Evolutionary conservation across 2,797 vertebrate species (phyloP).

Genomic region (Fundulus diaphanus): DNA sequence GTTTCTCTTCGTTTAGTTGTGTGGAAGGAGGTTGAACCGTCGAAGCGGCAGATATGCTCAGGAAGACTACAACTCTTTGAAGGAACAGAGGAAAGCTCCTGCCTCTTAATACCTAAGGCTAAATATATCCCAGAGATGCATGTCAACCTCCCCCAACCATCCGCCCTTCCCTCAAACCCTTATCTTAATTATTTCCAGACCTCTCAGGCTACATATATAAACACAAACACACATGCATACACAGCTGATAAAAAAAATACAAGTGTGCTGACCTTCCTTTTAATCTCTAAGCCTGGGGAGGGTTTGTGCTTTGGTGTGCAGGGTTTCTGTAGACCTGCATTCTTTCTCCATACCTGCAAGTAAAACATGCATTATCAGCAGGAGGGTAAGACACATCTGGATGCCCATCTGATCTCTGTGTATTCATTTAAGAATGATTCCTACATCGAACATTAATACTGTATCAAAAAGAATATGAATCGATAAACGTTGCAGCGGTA

Average conservation of each 20-base stretch:
- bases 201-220: slow-evolving; percentile 37
- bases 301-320: background rate
- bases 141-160: slow-evolving; percentile 43
- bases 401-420: background rate
- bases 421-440: background rate
- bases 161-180: slow-evolving; percentile 54
- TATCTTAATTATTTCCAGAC: slow-evolving; percentile 79
- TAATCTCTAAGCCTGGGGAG: slow-evolving; percentile 28
- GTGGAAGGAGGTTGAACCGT: slow-evolving; percentile 8
- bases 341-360: background rate
- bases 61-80: background rate
- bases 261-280: slow-evolving; percentile 49
- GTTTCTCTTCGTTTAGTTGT: slow-evolving; percentile 2
- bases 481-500: too few species aligned
- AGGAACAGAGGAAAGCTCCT: slow-evolving; percentile 39
- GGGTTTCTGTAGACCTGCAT: background rate
- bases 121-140: slow-evolving; percentile 67
- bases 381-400: background rate
- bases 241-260: slow-evolving; percentile 47
- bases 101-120: slow-evolving; percentile 57
- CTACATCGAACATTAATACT: background rate
- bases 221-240: slow-evolving; percentile 41
- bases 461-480: background rate
- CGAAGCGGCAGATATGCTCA: slow-evolving; percentile 26
- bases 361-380: background rate